These are phyloP conservation scores for Griposia aprilina DNA, from an alignment of 2,888 invertebrate genomes.

Conservation along the genomic window DNA sequence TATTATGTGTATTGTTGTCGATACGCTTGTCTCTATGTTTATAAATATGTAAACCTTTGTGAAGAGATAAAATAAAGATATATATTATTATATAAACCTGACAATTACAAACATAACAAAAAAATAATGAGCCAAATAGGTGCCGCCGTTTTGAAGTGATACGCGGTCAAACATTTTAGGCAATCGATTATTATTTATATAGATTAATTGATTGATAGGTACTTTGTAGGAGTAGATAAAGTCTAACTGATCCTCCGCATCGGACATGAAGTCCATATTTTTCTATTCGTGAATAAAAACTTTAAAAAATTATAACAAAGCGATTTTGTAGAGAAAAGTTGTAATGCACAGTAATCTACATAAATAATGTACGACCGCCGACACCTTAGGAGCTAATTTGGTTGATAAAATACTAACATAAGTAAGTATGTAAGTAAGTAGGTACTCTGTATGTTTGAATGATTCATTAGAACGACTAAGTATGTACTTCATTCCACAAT, in stretches of 20 bases:
- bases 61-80: too few species aligned
- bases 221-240: neutral
- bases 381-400: neutral
- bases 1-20: too few species aligned
- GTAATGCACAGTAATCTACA: neutral
- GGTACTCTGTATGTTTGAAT: neutral
- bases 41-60: too few species aligned
- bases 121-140: too few species aligned
- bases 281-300: neutral
- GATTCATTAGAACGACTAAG: constrained; percentile 16
- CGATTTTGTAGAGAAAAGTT: neutral
- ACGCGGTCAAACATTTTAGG: too few species aligned
- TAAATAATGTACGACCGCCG: too few species aligned
- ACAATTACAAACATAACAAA: too few species aligned
- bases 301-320: neutral
- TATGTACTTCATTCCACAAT: neutral
- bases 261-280: neutral
- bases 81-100: too few species aligned
- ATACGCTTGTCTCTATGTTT: too few species aligned
- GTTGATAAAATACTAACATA: too few species aligned
- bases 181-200: too few species aligned
- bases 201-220: constrained; percentile 15
- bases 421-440: neutral
- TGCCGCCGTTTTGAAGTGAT: too few species aligned
- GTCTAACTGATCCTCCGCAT: neutral